Evolutionary conservation across 1,140 invertebrate species (phyloP).

Genomic region (Chelonus insularis): DNA sequence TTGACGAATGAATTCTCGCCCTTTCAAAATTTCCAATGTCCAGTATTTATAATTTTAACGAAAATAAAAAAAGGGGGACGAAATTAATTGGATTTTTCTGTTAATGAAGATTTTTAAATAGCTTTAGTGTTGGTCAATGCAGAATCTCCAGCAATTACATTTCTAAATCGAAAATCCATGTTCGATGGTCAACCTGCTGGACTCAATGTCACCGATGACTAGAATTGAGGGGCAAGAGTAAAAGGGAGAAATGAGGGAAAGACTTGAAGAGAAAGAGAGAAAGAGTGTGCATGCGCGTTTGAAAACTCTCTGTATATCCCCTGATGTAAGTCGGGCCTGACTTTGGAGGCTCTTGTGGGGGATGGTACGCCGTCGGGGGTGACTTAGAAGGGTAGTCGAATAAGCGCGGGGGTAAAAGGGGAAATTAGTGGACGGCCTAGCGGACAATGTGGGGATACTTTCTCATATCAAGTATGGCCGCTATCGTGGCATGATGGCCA

Average conservation of each 20-base stretch:
- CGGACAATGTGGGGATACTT: slow-evolving; percentile 60
- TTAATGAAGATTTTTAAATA: no score
- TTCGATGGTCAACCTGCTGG: slow-evolving; percentile 27
- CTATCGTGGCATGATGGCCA: slow-evolving; percentile 60
- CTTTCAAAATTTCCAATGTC: no score
- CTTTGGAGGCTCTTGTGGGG: slow-evolving; percentile 46
- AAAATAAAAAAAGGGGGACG: no score
- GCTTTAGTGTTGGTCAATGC: no score
- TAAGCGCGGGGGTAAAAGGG: slow-evolving; percentile 54
- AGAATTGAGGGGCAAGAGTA: slow-evolving; percentile 11
- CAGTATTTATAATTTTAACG: no score
- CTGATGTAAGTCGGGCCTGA: slow-evolving; percentile 39
- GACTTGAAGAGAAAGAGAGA: slow-evolving; percentile 12
- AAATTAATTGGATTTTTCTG: no score
- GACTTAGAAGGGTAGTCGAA: slow-evolving; percentile 48
- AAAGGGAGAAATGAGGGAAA: slow-evolving; percentile 29
- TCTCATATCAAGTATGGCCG: slow-evolving; percentile 63
- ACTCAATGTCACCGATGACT: slow-evolving; percentile 17
- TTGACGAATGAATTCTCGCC: no score
- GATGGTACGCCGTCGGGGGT: slow-evolving; percentile 34
- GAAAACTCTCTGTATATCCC: slow-evolving; percentile 11
- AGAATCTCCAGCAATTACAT: not conserved
- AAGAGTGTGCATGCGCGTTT: slow-evolving; percentile 24
- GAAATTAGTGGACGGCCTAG: slow-evolving; percentile 57
- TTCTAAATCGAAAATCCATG: slow-evolving; percentile 31